phyloP scores from a whole-genome alignment of 2,888 invertebrate genomes.

The Seira sanloemensis region DNA sequence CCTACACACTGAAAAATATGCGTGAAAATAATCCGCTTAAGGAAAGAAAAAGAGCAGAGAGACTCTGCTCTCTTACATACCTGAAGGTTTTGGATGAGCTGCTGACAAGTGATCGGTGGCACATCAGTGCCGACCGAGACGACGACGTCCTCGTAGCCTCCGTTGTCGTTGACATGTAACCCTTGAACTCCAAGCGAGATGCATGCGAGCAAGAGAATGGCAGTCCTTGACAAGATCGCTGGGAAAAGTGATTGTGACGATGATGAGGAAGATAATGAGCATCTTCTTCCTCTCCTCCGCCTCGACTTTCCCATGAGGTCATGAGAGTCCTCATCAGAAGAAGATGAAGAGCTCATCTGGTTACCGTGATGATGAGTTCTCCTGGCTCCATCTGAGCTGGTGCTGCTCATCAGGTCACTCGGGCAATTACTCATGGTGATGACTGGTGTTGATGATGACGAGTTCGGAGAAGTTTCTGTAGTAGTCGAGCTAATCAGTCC shows the following conservation, averaged over 20 bases:
- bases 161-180: conserved; percentile 66
- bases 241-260: conserved; percentile 17
- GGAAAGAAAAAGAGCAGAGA: background rate
- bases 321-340: conserved; percentile 23
- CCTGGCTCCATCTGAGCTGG: conserved; percentile 24
- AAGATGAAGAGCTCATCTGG: background rate
- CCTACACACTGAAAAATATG: conserved; percentile 28
- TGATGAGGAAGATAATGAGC: conserved; percentile 19
- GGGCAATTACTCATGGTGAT: conserved; percentile 59
- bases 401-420: conserved; percentile 44
- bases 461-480: background rate
- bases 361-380: too few species aligned
- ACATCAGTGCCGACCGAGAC: conserved; percentile 69
- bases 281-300: conserved; percentile 27
- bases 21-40: conserved; percentile 50
- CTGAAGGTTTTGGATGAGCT: conserved; percentile 68
- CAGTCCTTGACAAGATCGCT: conserved; percentile 43
- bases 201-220: conserved; percentile 39
- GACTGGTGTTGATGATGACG: conserved; percentile 27
- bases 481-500: conserved; percentile 25
- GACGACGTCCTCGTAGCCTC: conserved; percentile 72
- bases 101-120: conserved; percentile 70
- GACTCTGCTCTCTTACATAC: conserved; percentile 50
- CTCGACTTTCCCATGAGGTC: conserved; percentile 53
- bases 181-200: conserved; percentile 54